Conservation (phyloP, 2,888 invertebrate genomes). For the Zeuzera pyrina region DNA sequence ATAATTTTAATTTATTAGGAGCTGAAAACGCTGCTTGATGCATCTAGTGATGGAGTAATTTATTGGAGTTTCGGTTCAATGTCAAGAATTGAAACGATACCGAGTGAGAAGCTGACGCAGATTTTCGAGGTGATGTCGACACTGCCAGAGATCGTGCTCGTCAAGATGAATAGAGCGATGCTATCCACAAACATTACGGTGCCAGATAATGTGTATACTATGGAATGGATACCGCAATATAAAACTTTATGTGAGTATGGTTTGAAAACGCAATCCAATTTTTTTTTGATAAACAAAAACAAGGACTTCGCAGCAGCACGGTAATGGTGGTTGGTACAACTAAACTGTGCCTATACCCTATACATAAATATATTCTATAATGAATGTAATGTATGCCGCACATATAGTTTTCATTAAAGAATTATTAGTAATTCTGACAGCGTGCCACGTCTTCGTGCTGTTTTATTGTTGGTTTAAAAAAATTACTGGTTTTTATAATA, state of each 20-base stretch:
- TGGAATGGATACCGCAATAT: conserved; percentile 71
- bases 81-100: conserved; percentile 69
- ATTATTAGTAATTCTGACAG: too few species aligned
- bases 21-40: conserved; percentile 52
- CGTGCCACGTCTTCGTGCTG: too few species aligned
- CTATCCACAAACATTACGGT: conserved; percentile 59
- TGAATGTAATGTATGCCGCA: too few species aligned
- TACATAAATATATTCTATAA: too few species aligned
- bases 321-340: too few species aligned
- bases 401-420: too few species aligned
- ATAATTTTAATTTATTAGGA: conserved; percentile 31
- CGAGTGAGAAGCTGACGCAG: conserved; percentile 48
- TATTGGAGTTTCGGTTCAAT: conserved; percentile 76
- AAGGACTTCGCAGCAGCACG: background rate
- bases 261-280: background rate
- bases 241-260: conserved; percentile 64
- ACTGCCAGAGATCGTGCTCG: conserved; percentile 67
- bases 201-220: conserved; percentile 61
- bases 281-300: too few species aligned
- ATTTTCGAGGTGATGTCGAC: conserved; percentile 66
- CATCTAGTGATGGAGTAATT: conserved; percentile 63
- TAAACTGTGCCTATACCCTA: too few species aligned
- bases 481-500: too few species aligned
- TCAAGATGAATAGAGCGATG: conserved; percentile 64
- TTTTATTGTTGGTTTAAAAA: too few species aligned